Base-by-base conservation (phyloP, 1,140 invertebrate species). In the Pentalonia nigronervosa region DNA sequence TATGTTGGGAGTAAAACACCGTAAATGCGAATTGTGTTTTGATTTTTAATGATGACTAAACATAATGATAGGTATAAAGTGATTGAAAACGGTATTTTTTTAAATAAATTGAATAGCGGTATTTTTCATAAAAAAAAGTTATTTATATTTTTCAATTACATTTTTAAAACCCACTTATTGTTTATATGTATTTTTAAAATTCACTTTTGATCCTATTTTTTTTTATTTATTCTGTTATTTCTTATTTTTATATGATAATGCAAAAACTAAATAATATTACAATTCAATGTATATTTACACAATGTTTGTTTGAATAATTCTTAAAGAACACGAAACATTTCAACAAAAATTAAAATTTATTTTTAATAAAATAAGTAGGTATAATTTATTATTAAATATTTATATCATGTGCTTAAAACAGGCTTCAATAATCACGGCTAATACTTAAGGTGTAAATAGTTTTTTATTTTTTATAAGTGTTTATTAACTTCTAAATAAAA, bases 1-100 rank as follows among this genome's bases (percentile, higher is more conserved):
- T 89, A 90, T 41, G 34, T 45, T 90, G 53, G 53, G 50, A 90
- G 36, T 90, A 89, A 89, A 89, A 89, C 87, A 89, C 87, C 30
- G 86, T 50, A 90, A 90, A 90, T 53, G 36, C 60, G 50, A 90
- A 9, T 90, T 90, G 89, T 90, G 6, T 60, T 90, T 60, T 90
- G 53, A 60, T 60, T 90, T 23, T 21, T 41, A 60, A 90, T 60
- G 34, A 90, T 90, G 53, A 90, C 53, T 60, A 90, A 60, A 90
- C 23, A 60, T 45, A 90, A 67, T 90, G 14, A 45, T 60, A 90
- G 36, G 34, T 90, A 41, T 60, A 90, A 89, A 67, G 48, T 90
- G 23, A 90, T 60, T 60, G 11, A 90, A 90, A 90, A 90, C 21
- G n/a, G 89, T 21, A 90, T 67, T 67, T 14, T 60, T 67, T 60